Evolutionary conservation across 2,113 vertebrate genomes (phyloP).

Genomic region (Hippocampus mohnikei): DNA sequence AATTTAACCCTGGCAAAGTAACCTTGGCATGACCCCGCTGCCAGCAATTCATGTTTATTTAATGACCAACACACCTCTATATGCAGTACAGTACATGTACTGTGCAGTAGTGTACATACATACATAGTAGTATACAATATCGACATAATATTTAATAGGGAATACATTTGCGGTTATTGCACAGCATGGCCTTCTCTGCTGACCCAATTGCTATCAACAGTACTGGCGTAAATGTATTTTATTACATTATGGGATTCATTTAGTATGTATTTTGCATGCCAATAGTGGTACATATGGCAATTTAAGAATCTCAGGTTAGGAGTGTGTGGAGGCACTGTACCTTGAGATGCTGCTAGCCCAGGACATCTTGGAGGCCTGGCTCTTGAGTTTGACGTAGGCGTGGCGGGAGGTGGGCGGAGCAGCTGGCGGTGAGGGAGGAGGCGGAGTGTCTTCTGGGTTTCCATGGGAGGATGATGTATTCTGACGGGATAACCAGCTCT

Average conservation of each 20-base stretch:
- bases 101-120: too few relatives aligned
- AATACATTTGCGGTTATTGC: too few relatives aligned
- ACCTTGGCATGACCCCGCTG: too few relatives aligned
- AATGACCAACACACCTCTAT: too few relatives aligned
- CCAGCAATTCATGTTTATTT: too few relatives aligned
- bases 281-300: background rate
- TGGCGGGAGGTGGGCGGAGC: constrained; percentile 17
- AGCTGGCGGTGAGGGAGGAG: constrained; percentile 16
- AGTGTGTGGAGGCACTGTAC: constrained; percentile 30
- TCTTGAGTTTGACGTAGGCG: constrained; percentile 48
- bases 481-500: constrained; percentile 61
- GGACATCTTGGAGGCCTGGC: constrained; percentile 54
- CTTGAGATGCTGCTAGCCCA: constrained; percentile 76
- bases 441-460: constrained; percentile 19
- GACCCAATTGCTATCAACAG: too few relatives aligned
- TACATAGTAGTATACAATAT: too few relatives aligned
- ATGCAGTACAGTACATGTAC: too few relatives aligned
- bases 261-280: background rate
- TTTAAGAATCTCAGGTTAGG: background rate
- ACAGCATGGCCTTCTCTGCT: too few relatives aligned
- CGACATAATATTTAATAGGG: too few relatives aligned
- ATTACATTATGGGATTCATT: background rate
- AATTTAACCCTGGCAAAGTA: too few relatives aligned
- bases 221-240: too few relatives aligned
- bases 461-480: constrained; percentile 45